These are phyloP conservation scores for Geothlypis trichas DNA, from an alignment of 2,113 vertebrate genomes.

Conservation along the genomic window DNA sequence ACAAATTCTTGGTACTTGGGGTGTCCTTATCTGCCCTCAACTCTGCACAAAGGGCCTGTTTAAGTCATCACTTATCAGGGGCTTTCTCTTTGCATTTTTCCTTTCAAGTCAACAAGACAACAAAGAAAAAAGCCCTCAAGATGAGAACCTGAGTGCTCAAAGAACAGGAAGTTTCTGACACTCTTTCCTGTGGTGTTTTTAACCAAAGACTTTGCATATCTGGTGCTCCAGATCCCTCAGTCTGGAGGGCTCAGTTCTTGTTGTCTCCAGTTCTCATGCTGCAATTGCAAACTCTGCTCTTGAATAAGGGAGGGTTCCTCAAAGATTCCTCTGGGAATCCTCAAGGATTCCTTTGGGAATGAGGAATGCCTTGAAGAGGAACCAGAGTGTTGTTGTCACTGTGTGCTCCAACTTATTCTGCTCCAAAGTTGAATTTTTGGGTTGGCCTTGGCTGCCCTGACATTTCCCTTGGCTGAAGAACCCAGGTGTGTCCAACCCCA, in stretches of 20 bases:
- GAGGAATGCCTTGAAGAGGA: background rate
- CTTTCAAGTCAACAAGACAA: background rate
- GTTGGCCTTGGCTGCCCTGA: background rate
- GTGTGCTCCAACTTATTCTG: background rate
- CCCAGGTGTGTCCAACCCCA: accelerated
- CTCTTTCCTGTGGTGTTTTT: background rate
- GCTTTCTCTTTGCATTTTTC: background rate
- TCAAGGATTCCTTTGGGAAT: background rate
- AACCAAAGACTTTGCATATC: background rate
- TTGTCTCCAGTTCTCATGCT: accelerated
- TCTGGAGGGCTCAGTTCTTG: background rate
- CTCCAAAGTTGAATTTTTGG: background rate
- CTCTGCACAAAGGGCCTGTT: background rate
- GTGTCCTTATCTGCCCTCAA: background rate
- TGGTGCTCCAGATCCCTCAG: background rate
- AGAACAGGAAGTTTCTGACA: background rate
- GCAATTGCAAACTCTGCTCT: background rate
- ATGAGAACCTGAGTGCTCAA: background rate
- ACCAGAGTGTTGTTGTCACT: background rate
- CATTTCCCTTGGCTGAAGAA: background rate
- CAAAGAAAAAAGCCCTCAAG: background rate
- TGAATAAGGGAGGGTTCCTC: background rate
- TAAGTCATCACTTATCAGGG: accelerated
- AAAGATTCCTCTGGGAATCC: background rate
- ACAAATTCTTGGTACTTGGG: background rate